Conservation (phyloP, 2,888 invertebrate genomes). For the Dicyrtomina minuta region DNA sequence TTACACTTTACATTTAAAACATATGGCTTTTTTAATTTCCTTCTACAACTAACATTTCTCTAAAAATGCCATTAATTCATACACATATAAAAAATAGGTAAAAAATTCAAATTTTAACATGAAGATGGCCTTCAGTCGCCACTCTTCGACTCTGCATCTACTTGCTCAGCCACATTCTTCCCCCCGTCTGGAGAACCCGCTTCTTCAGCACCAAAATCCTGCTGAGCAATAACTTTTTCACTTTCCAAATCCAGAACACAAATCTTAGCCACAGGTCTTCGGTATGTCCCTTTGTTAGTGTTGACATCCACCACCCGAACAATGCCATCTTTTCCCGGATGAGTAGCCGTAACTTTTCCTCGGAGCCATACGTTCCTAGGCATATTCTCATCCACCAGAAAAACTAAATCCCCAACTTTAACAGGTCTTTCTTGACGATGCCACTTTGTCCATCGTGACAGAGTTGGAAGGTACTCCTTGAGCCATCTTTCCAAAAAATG, state of each 20-base stretch:
- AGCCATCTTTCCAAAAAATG: slow-evolving; percentile 1
- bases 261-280: slow-evolving; percentile 2
- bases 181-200: too few species aligned
- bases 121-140: too few species aligned
- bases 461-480: slow-evolving; percentile 3
- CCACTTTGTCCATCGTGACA: background rate
- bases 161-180: too few species aligned
- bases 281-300: background rate
- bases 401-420: background rate
- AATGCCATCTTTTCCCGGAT: background rate
- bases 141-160: too few species aligned
- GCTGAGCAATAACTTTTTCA: too few species aligned
- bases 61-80: too few species aligned
- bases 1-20: too few species aligned
- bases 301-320: slow-evolving; percentile 1
- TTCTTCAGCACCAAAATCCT: too few species aligned
- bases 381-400: background rate
- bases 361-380: slow-evolving; percentile 2
- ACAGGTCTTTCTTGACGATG: background rate
- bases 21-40: too few species aligned
- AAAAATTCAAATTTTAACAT: too few species aligned
- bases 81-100: too few species aligned
- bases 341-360: background rate
- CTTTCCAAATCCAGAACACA: background rate
- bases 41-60: too few species aligned